These are phyloP conservation scores for Petaurus breviceps DNA, from an alignment of 2,113 vertebrate genomes.

Conservation along the genomic window DNA sequence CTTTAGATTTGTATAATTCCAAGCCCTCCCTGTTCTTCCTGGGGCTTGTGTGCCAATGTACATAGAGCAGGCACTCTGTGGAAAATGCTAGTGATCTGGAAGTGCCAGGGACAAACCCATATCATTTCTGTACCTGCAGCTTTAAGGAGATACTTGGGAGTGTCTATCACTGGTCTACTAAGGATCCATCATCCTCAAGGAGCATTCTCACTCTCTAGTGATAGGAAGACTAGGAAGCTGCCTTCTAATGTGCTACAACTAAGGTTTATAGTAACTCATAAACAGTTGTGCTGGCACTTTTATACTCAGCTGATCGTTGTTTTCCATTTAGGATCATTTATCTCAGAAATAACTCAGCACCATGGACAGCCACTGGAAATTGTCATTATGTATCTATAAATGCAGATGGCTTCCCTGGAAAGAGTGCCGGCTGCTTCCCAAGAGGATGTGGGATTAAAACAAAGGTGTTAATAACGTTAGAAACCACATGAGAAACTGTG, in stretches of 20 bases:
- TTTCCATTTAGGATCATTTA: slow-evolving; percentile 62
- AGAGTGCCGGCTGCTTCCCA: neutral
- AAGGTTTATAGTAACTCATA: slow-evolving; percentile 54
- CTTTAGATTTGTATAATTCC: neutral
- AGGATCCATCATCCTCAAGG: neutral
- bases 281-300: neutral
- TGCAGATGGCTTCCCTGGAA: neutral
- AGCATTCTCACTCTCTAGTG: neutral
- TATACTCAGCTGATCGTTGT: slow-evolving; percentile 7
- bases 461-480: slow-evolving; percentile 3
- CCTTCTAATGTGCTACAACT: neutral
- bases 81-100: neutral
- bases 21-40: neutral
- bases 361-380: slow-evolving; percentile 4
- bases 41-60: neutral
- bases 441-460: slow-evolving; percentile 40
- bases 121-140: neutral
- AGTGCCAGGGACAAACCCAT: neutral
- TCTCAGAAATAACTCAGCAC: slow-evolving; percentile 28
- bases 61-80: neutral
- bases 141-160: neutral
- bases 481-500: neutral
- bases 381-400: slow-evolving; percentile 27
- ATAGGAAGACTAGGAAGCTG: neutral
- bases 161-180: neutral